Evolutionary conservation across 2,113 vertebrate species (phyloP), one percentile per base, ranked within the genome.

Genomic region (Excalfactoria chinensis): DNA sequence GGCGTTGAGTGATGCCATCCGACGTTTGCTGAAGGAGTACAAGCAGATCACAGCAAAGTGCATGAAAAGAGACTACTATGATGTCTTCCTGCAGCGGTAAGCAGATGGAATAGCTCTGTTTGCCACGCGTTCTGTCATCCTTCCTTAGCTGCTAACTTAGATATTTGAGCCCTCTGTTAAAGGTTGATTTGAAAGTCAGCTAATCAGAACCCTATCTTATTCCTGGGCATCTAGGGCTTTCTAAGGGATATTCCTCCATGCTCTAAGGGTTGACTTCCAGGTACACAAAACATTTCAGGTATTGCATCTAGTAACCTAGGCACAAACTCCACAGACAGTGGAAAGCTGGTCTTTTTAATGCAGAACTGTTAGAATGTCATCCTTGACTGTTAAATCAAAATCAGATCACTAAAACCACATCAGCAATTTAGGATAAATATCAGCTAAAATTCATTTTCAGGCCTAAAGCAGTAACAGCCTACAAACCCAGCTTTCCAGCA

Each of bases 81-180:
- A 99, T 48, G 98, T 98, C 97, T 99, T 99, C 91, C 93, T 99
- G 51, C 98, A 99, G 96, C 97, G 98, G 99, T 99, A 92, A 98
- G 97, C 93, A 3, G 41, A 1, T 35, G 62, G 59, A 63, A 14
- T 75, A 73, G 80, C 75, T 82, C 43, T 5, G 1, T 4, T 11
- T 22, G 84, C 44, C 37, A 3, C 1, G 11, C 28, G 2, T 44
- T 71, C 70, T 51, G 6, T 13, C 67, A 56, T 35, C 68, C 22
- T 56, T 44, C 68, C 34, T 56, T 37, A 46, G 79, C 41, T 79
- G n/a, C 32, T 69, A 63, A 37, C 22, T 69, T 87, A 64, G 7
- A 28, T 68, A 26, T 73, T 40, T 3, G 11, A 80, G 64, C n/a
- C 58, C n/a, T 79, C 44, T 83, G 35, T 73, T 63, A 64, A 80